Conservation (phyloP, 2,113 vertebrate genomes). For the Tachysurus vachellii region DNA sequence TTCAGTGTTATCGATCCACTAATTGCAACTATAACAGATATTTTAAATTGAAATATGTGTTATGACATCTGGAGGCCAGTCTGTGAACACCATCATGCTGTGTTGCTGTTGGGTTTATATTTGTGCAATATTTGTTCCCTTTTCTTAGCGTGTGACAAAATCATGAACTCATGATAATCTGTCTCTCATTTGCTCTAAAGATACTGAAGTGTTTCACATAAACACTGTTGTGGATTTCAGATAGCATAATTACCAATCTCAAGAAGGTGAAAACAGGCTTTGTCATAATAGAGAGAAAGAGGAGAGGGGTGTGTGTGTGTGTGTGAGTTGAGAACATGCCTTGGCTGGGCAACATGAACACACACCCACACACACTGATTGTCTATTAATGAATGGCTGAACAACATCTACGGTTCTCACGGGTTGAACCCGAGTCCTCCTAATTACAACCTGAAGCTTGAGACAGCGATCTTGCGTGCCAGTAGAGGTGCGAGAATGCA, state of each 20-base stretch:
- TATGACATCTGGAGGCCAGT: background rate
- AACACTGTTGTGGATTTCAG: constrained; percentile 42
- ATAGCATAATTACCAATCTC: constrained; percentile 40
- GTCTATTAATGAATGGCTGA: constrained; percentile 46
- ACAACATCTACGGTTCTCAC: constrained; percentile 51
- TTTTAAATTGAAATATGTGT: constrained; percentile 1
- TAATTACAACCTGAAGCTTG: constrained; percentile 41
- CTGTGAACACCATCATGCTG: background rate
- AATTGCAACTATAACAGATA: background rate
- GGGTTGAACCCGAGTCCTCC: constrained; percentile 62
- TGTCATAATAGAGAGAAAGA: constrained; percentile 71
- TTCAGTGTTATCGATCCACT: background rate
- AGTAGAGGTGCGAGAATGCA: constrained; percentile 49
- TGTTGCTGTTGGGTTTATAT: background rate
- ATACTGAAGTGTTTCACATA: constrained; percentile 47
- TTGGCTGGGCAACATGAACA: background rate
- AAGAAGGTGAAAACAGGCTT: constrained; percentile 49
- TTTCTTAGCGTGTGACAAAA: background rate
- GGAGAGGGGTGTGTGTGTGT: constrained; percentile 28
- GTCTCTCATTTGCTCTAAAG: constrained; percentile 37
- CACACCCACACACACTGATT: constrained; percentile 29
- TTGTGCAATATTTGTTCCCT: constrained; percentile 4
- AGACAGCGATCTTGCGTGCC: constrained; percentile 57
- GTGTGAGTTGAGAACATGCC: constrained; percentile 57
- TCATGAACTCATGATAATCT: background rate